Evolutionary conservation across 2,888 invertebrate species (phyloP).

Genomic region (Cantharis rufa): DNA sequence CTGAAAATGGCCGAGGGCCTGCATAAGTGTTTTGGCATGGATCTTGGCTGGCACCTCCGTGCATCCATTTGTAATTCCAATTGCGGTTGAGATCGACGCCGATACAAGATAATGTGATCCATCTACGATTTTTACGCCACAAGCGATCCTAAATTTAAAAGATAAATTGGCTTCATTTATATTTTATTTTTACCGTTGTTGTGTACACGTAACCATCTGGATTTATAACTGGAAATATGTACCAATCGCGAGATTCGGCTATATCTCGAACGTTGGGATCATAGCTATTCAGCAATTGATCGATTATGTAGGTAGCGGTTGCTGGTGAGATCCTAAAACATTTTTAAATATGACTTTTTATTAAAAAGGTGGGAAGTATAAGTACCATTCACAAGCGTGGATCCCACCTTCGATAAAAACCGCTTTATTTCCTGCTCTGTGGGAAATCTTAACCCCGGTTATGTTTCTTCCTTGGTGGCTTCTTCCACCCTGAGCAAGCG

Average conservation of each 20-base stretch:
- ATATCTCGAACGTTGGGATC: slow-evolving; percentile 61
- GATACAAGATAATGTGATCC: no score
- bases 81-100: no score
- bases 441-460: background rate
- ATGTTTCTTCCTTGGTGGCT: background rate
- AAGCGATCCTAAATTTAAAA: no score
- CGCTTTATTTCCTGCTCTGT: background rate
- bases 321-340: slow-evolving; percentile 36
- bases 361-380: no score
- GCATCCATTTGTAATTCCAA: background rate
- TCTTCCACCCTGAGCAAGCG: background rate
- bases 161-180: no score
- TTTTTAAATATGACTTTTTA: background rate
- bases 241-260: slow-evolving; percentile 73
- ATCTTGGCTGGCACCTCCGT: slow-evolving; percentile 58
- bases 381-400: background rate
- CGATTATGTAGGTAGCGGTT: slow-evolving; percentile 60
- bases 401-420: background rate
- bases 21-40: slow-evolving; percentile 68
- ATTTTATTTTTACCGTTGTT: slow-evolving; percentile 55
- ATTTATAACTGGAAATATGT: slow-evolving; percentile 73
- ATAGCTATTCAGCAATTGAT: slow-evolving; percentile 66
- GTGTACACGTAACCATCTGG: slow-evolving; percentile 72
- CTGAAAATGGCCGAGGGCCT: slow-evolving; percentile 72
- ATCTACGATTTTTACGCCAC: no score